These are phyloP conservation scores for Sparidentex hasta DNA, from an alignment of 2,797 vertebrate genomes.

Conservation along the genomic window DNA sequence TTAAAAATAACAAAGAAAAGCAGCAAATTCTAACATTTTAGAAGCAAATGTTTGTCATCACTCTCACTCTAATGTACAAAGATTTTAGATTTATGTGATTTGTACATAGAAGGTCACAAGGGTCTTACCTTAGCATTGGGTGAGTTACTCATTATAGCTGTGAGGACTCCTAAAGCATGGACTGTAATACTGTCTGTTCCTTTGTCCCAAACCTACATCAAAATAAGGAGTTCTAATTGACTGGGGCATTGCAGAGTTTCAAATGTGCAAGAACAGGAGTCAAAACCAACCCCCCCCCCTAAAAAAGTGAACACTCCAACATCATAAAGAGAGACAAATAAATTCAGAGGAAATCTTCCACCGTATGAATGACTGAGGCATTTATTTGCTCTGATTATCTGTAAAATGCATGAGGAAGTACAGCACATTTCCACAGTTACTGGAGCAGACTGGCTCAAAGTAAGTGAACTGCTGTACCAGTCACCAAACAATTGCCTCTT, in stretches of 20 bases:
- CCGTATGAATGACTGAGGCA: not conserved
- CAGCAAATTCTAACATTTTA: too few relatives aligned
- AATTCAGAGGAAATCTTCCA: conserved; percentile 22
- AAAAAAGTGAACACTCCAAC: not conserved
- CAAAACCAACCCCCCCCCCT: not conserved
- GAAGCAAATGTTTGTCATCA: too few relatives aligned
- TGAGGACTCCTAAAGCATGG: conserved; percentile 93
- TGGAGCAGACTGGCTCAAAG: conserved; percentile 38
- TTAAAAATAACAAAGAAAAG: too few relatives aligned
- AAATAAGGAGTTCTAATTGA: conserved; percentile 43
- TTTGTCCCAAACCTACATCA: conserved; percentile 85
- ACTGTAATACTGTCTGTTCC: conserved; percentile 92
- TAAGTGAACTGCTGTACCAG: conserved; percentile 40
- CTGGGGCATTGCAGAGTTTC: conserved; percentile 2
- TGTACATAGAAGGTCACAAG: not conserved
- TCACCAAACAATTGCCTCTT: conserved; percentile 57
- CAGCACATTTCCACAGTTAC: conserved; percentile 31
- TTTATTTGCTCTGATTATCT: conserved; percentile 18
- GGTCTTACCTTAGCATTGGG: conserved; percentile 93
- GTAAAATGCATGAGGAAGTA: conserved; percentile 22
- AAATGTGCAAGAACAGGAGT: conserved; percentile 5
- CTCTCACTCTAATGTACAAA: not conserved
- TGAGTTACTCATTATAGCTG: conserved; percentile 96
- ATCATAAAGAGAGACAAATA: conserved; percentile 12
- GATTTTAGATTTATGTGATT: not conserved